A percentile compares a stretch with the other conserved stretches of the same genome.
phyloP scores from a whole-genome alignment of 2,797 vertebrate species.

The Mormyrus proboscirostris region DNA sequence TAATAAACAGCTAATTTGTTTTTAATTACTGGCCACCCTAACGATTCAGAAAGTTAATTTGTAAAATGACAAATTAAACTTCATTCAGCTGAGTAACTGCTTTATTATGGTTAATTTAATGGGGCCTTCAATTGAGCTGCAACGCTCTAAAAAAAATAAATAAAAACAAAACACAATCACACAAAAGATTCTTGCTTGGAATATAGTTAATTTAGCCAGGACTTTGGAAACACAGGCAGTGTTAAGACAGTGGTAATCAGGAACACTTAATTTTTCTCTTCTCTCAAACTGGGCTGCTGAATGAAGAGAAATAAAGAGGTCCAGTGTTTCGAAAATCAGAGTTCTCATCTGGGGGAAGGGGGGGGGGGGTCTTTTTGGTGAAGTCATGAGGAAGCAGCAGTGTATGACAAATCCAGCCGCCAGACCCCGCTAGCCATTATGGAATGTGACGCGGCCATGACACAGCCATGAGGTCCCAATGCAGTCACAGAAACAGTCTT shows the following conservation, averaged over 20 bases:
- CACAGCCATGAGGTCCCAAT: not conserved
- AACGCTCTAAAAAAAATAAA: not conserved
- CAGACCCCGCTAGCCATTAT: not conserved
- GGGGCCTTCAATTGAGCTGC: not conserved
- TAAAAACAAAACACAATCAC: not conserved
- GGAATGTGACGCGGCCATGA: not conserved
- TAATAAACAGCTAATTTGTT: not conserved
- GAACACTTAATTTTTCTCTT: not conserved
- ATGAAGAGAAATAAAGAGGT: not conserved
- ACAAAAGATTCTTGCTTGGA: not conserved
- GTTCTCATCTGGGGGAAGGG: not conserved
- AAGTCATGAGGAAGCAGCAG: slow-evolving; percentile 11
- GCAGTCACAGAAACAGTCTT: not conserved
- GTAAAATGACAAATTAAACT: not conserved
- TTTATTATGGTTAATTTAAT: not conserved
- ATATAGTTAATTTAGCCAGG: not conserved
- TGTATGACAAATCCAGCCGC: not conserved
- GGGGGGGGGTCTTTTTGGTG: not conserved
- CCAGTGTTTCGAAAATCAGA: not conserved
- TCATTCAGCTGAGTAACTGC: not conserved
- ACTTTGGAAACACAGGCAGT: not conserved
- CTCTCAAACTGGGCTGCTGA: not conserved
- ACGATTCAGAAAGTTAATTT: not conserved
- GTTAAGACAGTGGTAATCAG: not conserved
- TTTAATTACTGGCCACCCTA: not conserved